Base-by-base conservation (phyloP, 2,888 invertebrate species). In the Trachelus iudaicus region DNA sequence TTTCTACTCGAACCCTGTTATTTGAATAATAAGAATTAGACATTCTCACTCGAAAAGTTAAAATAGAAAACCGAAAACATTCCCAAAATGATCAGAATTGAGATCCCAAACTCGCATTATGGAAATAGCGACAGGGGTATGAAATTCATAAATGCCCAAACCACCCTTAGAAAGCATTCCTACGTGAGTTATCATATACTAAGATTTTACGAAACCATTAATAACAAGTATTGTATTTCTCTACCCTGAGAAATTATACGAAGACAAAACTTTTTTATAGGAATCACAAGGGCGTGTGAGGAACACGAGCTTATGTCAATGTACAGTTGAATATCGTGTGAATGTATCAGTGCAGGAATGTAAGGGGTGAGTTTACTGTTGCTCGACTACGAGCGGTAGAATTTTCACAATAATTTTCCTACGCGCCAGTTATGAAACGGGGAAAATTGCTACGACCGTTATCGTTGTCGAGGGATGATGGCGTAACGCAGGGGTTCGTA, bases 371-470 rank as follows among this genome's bases (percentile, higher is more conserved):
- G 9, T 23, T 56, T 9, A 56, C 56, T 56, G 23, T 23, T 56
- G 23, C 56, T 56, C 56, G 56, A 23, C 23, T 40, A 56, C 56
- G 23, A 56, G 56, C 56, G 23, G 23, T 23, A 15, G 56, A 56
- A 71, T 71, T 71, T 71, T 71, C 31, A 34, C 31, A 12, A 71
- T 71, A 71, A 71, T 71, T 71, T 71, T 71, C 12, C 71, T 71
- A 71, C 71, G 33, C 31, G 71, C 33, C 71, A 34, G 31, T 34
- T 71, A 34, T 34, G 71, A 71, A 71, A 31, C 12, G 71, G 31
- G 31, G 31, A 56, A 56, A 15, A 56, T 56, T 56, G 56, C 56
- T 56, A 56, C 56, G 23, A 23, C 56, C 23, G 56, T 56, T 56
- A 9, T 23, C 56, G 56, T 56, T 56, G 56, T 56, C 56, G 23